Conservation (phyloP, 2,797 vertebrate species). For the Oryzias sinensis region DNA sequence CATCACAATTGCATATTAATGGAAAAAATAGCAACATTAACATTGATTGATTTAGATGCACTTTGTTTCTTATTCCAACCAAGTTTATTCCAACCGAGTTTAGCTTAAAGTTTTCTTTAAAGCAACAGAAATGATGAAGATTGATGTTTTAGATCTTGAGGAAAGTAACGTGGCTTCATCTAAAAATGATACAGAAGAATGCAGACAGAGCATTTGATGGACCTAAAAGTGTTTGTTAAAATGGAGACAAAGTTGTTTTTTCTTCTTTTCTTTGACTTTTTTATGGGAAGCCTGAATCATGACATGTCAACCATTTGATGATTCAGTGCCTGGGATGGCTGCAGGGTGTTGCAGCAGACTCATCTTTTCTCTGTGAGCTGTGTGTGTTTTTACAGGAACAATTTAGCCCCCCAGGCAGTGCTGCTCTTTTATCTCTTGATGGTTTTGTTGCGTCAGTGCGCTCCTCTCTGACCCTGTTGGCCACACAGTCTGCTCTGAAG, state of each 20-base stretch:
- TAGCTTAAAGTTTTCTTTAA: too few species aligned
- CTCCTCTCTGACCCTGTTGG: slow-evolving; percentile 31
- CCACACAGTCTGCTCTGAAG: slow-evolving; percentile 21
- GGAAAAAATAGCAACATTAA: too few species aligned
- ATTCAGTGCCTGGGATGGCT: slow-evolving; percentile 44
- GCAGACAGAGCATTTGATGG: too few species aligned
- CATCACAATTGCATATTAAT: too few species aligned
- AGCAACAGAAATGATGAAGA: too few species aligned
- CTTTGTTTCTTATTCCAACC: too few species aligned
- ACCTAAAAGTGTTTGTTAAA: not conserved
- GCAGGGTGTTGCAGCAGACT: slow-evolving; percentile 24
- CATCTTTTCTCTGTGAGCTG: slow-evolving; percentile 22
- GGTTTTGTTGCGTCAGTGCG: slow-evolving; percentile 30
- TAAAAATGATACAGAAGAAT: too few species aligned
- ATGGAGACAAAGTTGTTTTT: slow-evolving; percentile 16
- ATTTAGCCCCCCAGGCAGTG: slow-evolving; percentile 10
- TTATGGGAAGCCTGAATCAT: slow-evolving; percentile 37
- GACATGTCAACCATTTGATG: slow-evolving; percentile 23
- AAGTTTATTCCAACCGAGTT: too few species aligned
- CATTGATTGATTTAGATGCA: too few species aligned
- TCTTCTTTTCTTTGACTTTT: slow-evolving; percentile 2
- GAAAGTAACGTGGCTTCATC: too few species aligned
- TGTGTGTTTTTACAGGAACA: slow-evolving; percentile 23
- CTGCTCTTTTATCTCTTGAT: slow-evolving; percentile 23
- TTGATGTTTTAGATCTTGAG: too few species aligned